Evolutionary conservation across 30 jellyfish, hydroid and myxozoan species (phyloP).

Genomic region (Hydractinia symbiolongicarpus): DNA sequence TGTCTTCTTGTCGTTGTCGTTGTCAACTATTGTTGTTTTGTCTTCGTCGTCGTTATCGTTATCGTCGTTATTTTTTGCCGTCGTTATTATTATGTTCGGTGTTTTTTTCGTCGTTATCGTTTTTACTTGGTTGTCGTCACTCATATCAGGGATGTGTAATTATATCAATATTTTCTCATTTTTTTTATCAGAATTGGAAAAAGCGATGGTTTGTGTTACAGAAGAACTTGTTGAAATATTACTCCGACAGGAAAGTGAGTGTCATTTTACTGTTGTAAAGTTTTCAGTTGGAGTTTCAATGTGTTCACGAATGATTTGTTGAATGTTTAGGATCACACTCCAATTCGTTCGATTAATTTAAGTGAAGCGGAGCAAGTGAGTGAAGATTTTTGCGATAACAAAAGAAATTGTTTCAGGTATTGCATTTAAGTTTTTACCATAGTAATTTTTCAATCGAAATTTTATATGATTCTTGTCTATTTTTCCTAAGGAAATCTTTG

Average conservation of each 20-base stretch:
- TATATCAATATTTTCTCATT: too few species aligned
- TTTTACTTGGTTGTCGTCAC: background rate
- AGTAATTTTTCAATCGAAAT: background rate
- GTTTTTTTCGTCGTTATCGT: background rate
- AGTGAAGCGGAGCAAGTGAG: slow-evolving; percentile 39
- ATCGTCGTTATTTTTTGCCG: background rate
- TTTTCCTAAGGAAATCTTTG: too few species aligned
- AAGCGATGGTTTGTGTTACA: slow-evolving; percentile 74
- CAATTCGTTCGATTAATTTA: slow-evolving; percentile 54
- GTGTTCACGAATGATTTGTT: too few species aligned
- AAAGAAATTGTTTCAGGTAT: slow-evolving; percentile 57
- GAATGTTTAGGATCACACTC: slow-evolving; percentile 28
- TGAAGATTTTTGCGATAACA: slow-evolving; percentile 48
- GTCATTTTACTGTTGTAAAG: too few species aligned
- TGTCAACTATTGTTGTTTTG: too few species aligned
- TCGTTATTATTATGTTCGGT: background rate
- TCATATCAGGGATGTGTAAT: too few species aligned
- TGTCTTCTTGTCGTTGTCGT: too few species aligned
- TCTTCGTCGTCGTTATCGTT: too few species aligned
- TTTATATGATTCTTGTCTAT: too few species aligned
- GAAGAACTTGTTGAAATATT: slow-evolving; percentile 55
- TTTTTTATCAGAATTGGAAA: slow-evolving; percentile 59
- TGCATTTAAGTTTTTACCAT: background rate
- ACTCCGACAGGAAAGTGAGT: slow-evolving; percentile 31
- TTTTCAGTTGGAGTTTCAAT: too few species aligned